Evolutionary conservation across 2,888 invertebrate species (phyloP).

Genomic region (Acanthococcus lagerstroemiae): DNA sequence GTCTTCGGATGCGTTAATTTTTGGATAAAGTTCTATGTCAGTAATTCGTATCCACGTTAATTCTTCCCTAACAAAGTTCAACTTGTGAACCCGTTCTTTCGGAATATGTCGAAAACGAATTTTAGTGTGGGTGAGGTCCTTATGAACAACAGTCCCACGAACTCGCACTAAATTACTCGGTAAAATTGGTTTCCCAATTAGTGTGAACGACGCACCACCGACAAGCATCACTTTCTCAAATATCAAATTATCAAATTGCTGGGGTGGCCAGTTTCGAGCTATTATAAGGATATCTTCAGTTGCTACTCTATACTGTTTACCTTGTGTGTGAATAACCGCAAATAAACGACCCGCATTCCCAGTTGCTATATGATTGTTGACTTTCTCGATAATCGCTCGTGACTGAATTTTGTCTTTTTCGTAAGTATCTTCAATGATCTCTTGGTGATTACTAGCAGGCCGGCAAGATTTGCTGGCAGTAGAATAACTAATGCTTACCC

Average conservation of each 20-base stretch:
- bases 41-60: conserved; percentile 56
- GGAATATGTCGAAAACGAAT: conserved; percentile 35
- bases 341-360: conserved; percentile 49
- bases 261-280: conserved; percentile 77
- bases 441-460: too few relatives aligned
- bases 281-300: conserved; percentile 73
- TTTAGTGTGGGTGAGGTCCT: conserved; percentile 38
- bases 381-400: conserved; percentile 7
- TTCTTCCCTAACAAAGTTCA: conserved; percentile 37
- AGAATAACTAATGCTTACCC: not conserved
- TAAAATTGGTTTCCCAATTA: conserved; percentile 69
- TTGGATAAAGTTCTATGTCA: conserved; percentile 30
- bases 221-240: conserved; percentile 72
- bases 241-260: conserved; percentile 63
- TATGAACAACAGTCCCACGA: conserved; percentile 52
- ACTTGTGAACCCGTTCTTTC: conserved; percentile 36
- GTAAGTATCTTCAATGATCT: conserved; percentile 6
- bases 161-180: conserved; percentile 62
- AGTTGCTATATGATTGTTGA: conserved; percentile 14
- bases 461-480: too few relatives aligned
- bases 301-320: conserved; percentile 77
- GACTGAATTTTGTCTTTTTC: not conserved
- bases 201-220: conserved; percentile 67
- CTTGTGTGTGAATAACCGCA: conserved; percentile 69
- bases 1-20: not conserved